These are phyloP conservation scores for Clarias fuscus DNA, from an alignment of 2,797 vertebrate genomes.

Conservation along the genomic window DNA sequence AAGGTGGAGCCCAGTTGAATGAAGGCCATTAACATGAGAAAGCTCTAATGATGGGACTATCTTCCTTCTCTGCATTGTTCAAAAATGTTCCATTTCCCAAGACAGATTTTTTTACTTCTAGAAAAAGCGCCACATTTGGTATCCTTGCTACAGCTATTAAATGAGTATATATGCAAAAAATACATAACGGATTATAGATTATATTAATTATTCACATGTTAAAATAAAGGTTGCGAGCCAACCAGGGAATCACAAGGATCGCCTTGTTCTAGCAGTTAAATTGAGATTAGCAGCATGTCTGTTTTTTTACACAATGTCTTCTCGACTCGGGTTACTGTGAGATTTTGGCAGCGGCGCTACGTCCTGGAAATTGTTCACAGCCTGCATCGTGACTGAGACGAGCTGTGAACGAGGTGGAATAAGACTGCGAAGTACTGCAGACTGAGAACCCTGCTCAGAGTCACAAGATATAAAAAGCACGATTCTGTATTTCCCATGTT, in stretches of 20 bases:
- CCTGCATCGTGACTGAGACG: conserved; percentile 48
- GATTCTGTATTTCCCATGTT: conserved; percentile 18
- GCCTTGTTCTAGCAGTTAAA: conserved; percentile 9
- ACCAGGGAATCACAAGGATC: neutral
- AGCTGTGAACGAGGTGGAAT: conserved; percentile 37
- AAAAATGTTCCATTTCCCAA: conserved; percentile 40
- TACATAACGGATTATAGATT: neutral
- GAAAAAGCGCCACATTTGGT: conserved; percentile 5
- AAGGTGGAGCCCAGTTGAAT: conserved; percentile 54
- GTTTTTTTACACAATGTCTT: conserved; percentile 19
- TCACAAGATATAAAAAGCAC: neutral
- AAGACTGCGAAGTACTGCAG: conserved; percentile 22
- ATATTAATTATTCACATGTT: neutral
- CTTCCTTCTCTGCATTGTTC: conserved; percentile 58
- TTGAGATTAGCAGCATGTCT: conserved; percentile 30
- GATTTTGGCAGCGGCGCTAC: conserved; percentile 41
- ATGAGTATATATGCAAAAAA: neutral
- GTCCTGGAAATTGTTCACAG: conserved; percentile 40
- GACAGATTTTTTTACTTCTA: conserved; percentile 38
- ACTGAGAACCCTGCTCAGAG: conserved; percentile 2
- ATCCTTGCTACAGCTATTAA: conserved; percentile 23
- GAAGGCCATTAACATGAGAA: conserved; percentile 71
- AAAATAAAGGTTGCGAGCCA: neutral
- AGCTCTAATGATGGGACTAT: conserved; percentile 53
- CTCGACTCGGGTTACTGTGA: conserved; percentile 44